Evolutionary conservation across 2,888 invertebrate genomes (phyloP).

Genomic region (Cataglyphis livida): DNA sequence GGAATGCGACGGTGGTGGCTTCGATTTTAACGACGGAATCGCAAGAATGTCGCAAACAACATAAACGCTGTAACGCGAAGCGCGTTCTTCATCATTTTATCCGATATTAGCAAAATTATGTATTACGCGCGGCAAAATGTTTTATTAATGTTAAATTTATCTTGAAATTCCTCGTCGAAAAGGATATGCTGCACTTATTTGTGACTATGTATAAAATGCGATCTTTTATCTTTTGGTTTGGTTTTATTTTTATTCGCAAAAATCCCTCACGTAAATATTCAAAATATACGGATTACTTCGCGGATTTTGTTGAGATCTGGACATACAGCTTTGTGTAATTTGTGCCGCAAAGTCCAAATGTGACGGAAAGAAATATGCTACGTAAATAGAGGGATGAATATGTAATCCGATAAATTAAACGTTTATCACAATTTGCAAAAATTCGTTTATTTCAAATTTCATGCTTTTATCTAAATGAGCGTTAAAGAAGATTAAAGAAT

Average conservation of each 20-base stretch:
- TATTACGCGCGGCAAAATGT: background rate
- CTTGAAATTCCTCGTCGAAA: background rate
- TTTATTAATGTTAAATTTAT: background rate
- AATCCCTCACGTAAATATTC: conserved; percentile 7
- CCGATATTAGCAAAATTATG: background rate
- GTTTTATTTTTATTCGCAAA: conserved; percentile 20
- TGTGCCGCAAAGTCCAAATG: background rate
- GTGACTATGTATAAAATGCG: background rate
- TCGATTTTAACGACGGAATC: conserved; percentile 30
- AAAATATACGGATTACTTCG: conserved; percentile 8
- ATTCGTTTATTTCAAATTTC: background rate
- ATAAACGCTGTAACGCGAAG: background rate
- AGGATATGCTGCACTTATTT: background rate
- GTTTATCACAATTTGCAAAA: background rate
- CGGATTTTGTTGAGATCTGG: background rate
- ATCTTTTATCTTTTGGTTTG: conserved; percentile 13
- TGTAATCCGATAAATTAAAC: background rate
- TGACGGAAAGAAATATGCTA: background rate
- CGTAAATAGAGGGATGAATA: background rate
- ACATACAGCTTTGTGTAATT: background rate
- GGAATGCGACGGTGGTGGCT: conserved; percentile 12
- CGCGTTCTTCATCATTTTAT: background rate
- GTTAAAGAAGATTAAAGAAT: background rate
- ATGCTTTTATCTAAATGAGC: background rate
- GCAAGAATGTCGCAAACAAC: conserved; percentile 6